Evolutionary conservation across 2,113 vertebrate species (phyloP).

Genomic region (Phrynocephalus versicolor): DNA sequence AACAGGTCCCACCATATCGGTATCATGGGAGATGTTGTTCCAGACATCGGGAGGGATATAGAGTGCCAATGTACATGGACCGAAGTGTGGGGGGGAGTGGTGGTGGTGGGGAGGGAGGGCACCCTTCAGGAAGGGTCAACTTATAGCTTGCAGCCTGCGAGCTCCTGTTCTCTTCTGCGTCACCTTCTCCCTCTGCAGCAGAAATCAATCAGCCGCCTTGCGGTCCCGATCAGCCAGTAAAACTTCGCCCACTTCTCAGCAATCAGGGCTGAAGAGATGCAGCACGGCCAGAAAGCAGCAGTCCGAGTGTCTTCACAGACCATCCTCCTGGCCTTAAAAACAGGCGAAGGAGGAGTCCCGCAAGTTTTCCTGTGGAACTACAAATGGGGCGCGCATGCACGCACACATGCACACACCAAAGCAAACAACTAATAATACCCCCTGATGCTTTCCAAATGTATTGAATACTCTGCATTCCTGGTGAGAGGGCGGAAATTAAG

Average conservation of each 20-base stretch:
- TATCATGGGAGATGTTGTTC: neutral
- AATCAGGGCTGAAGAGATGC: neutral
- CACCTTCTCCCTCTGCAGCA: neutral
- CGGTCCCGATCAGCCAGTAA: neutral
- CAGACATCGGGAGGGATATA: neutral
- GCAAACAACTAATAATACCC: neutral
- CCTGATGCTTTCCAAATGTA: conserved; percentile 30
- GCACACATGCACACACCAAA: no score
- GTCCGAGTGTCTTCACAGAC: no score
- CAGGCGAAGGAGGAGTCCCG: neutral
- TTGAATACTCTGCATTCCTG: conserved; percentile 44
- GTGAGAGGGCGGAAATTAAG: conserved; percentile 56
- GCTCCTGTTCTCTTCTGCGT: neutral
- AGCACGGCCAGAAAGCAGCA: no score
- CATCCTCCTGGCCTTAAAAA: no score
- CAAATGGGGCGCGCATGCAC: no score
- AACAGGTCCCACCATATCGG: neutral
- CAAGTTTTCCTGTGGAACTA: no score
- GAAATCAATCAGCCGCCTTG: neutral
- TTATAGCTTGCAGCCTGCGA: neutral
- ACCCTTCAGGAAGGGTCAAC: neutral
- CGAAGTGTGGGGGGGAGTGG: no score
- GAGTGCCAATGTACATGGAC: no score
- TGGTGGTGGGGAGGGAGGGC: no score
- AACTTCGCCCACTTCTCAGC: no score